Base-by-base conservation (phyloP, 2,797 vertebrate species). In the Caiman crocodilus region DNA sequence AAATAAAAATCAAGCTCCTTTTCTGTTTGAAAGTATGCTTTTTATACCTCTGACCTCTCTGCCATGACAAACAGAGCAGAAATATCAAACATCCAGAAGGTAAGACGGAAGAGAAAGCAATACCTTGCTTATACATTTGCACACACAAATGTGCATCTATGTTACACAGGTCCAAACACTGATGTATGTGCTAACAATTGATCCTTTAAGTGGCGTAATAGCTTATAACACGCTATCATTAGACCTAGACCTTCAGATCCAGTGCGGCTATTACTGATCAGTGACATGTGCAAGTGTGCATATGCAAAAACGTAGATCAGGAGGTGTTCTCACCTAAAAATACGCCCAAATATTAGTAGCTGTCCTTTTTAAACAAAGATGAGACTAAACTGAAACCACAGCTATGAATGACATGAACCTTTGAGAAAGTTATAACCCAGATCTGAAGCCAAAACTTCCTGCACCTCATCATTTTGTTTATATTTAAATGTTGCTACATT, bases 361-460 rank as follows among this genome's bases (percentile, higher is more conserved):
- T 84, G 77, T 35, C 14, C 18, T 1, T 69, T 30, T 57, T 9
- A 67, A 7, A 69, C 28, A 56, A 3, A 0, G 14, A 57, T 1
- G 6, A 91, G 78, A 59, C 67, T 25, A 2, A 56, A 16, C 58
- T 61, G 76, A 74, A 83, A 64, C 2, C 76, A 28, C 59, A 32
- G 73, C 55, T 11, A 3, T 0, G n/a, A 57, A 57, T 0, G 11
- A 25, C 60, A 79, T 28, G 1, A 79, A 92, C 2, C 26, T 32
- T 55, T 28, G 28, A 55, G 88, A 84, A 87, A 67, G 2, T 20
- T 5, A 28, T 76, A 64, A 75, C 5, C 55, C 12, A 18, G 63
- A 60, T 17, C 78, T 3, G 0, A 2, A 42, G 64, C 23, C 0
- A 0, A 5, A 2, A 15, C 15, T 14, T 56, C 60, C 59, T 81